Conservation (phyloP, 2,888 invertebrate species). For the Cacoxenus indagator region DNA sequence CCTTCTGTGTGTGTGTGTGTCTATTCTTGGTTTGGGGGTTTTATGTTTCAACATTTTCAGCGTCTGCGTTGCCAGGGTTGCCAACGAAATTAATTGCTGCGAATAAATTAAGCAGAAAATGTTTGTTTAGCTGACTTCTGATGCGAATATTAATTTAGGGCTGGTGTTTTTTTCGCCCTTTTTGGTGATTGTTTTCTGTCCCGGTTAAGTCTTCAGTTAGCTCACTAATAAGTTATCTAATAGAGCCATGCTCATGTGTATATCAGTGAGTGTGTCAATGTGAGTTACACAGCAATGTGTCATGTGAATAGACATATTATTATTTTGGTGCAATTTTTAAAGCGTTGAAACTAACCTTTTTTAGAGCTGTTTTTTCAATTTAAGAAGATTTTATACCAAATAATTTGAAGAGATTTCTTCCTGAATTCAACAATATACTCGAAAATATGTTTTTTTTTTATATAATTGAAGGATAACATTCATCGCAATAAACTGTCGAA, state of each 20-base stretch:
- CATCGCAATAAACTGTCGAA: too few species aligned
- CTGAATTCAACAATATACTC: too few species aligned
- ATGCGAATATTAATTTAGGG: slow-evolving; percentile 57
- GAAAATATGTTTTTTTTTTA: too few species aligned
- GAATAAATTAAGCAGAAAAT: slow-evolving; percentile 62
- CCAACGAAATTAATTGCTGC: slow-evolving; percentile 61
- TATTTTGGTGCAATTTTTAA: too few species aligned
- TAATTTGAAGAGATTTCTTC: too few species aligned
- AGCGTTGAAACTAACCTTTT: too few species aligned
- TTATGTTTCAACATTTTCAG: background rate
- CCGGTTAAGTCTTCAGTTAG: background rate
- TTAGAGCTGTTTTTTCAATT: too few species aligned
- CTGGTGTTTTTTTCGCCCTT: slow-evolving; percentile 20
- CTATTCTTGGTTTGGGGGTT: background rate
- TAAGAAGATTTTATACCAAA: too few species aligned
- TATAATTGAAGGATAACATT: too few species aligned
- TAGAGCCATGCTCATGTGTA: background rate
- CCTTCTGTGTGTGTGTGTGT: too few species aligned
- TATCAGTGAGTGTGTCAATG: background rate
- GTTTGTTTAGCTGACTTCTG: slow-evolving; percentile 58
- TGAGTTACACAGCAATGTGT: background rate
- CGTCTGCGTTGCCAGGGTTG: slow-evolving; percentile 51
- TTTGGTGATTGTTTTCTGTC: slow-evolving; percentile 2
- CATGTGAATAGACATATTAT: background rate
- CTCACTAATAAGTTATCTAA: slow-evolving; percentile 3